Percentiles rank a stretch among this genome's conserved stretches.
Evolutionary conservation across 2,797 vertebrate genomes (phyloP).

Genomic region (Pipistrellus kuhlii): DNA sequence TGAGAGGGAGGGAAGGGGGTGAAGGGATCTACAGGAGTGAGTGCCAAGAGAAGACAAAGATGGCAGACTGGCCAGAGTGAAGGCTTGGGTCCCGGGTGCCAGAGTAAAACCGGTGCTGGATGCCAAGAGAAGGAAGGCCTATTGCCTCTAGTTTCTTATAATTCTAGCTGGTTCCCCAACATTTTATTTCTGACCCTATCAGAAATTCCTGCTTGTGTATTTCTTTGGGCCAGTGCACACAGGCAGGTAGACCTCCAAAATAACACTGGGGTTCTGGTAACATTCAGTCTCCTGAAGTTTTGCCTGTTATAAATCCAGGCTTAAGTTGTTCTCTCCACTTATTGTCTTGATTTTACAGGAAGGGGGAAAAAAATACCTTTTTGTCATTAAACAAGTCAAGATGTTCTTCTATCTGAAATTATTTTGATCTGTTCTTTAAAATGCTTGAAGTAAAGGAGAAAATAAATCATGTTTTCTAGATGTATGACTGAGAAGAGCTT

Average conservation of each 20-base stretch:
- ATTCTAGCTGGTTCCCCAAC: too few relatives aligned
- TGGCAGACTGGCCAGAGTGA: too few relatives aligned
- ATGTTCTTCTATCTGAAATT: conserved; percentile 68
- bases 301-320: conserved; percentile 9
- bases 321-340: background rate
- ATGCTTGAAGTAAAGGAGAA: conserved; percentile 61
- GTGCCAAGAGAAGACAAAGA: too few relatives aligned
- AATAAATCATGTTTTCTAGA: conserved; percentile 41
- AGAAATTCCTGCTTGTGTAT: background rate
- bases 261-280: background rate
- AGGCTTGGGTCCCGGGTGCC: too few relatives aligned
- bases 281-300: conserved; percentile 4
- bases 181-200: too few relatives aligned
- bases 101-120: too few relatives aligned
- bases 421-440: conserved; percentile 68
- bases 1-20: too few relatives aligned
- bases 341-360: conserved; percentile 53
- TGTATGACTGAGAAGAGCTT: conserved; percentile 55
- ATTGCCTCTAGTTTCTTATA: too few relatives aligned
- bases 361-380: background rate
- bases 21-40: too few relatives aligned
- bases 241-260: background rate
- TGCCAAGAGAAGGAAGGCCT: too few relatives aligned
- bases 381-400: conserved; percentile 70
- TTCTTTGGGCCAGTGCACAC: background rate